phyloP scores from a whole-genome alignment of 1,140 invertebrate genomes.

The Drosophila sechellia region DNA sequence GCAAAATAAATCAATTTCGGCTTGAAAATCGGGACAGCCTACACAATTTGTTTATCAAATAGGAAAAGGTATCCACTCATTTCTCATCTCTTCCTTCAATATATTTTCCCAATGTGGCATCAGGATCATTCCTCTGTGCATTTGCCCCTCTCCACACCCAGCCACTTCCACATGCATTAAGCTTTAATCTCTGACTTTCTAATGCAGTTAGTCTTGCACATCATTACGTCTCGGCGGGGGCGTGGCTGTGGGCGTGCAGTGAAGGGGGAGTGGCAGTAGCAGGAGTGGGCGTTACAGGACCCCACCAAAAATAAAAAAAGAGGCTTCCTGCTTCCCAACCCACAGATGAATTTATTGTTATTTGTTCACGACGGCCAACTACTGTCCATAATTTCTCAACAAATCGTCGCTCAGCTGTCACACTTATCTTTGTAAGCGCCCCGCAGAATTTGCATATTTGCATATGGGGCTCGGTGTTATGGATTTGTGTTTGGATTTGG shows the following conservation, averaged over 20 bases:
- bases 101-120: background rate
- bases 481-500: slow-evolving; percentile 37
- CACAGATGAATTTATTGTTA: slow-evolving; percentile 64
- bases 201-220: slow-evolving; percentile 53
- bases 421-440: slow-evolving; percentile 66
- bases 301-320: background rate
- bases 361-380: slow-evolving; percentile 66
- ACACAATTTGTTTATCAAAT: slow-evolving; percentile 9
- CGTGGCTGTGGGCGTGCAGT: slow-evolving; percentile 8
- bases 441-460: slow-evolving; percentile 72
- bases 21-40: no score
- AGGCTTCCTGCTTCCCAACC: slow-evolving; percentile 40
- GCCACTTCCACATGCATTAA: slow-evolving; percentile 46
- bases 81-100: slow-evolving; percentile 10
- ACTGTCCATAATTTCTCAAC: slow-evolving; percentile 82
- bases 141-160: slow-evolving; percentile 3
- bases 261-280: slow-evolving; percentile 36
- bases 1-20: background rate
- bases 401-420: slow-evolving; percentile 82
- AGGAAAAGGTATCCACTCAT: slow-evolving; percentile 9
- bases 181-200: slow-evolving; percentile 53
- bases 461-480: slow-evolving; percentile 36
- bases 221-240: slow-evolving; percentile 31
- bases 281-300: slow-evolving; percentile 35
- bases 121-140: background rate